Conservation (phyloP, 1,140 invertebrate genomes). For the Bombus waltoni region DNA sequence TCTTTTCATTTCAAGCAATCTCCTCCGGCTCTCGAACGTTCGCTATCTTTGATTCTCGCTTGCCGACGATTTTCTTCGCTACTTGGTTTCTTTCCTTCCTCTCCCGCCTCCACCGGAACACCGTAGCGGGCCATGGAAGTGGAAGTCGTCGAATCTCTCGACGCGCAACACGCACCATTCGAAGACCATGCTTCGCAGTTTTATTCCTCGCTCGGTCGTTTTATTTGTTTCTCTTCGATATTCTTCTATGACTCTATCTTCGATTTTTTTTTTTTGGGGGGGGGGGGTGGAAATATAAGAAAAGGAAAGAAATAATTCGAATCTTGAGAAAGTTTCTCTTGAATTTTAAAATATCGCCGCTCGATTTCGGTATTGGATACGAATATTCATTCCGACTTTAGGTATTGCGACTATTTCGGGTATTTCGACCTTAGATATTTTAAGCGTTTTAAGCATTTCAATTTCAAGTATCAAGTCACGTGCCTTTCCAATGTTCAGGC, state of each 20-base stretch:
- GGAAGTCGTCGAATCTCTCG: too few species aligned
- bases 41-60: neutral
- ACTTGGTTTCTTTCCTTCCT: neutral
- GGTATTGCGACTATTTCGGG: too few species aligned
- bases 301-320: too few species aligned
- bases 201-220: neutral
- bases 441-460: neutral
- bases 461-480: neutral
- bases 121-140: too few species aligned
- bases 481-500: neutral
- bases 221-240: neutral
- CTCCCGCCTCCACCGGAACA: too few species aligned
- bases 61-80: neutral
- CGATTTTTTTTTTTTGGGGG: too few species aligned
- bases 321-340: too few species aligned
- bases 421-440: too few species aligned
- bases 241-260: neutral
- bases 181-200: neutral
- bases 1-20: neutral
- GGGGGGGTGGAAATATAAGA: too few species aligned
- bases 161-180: neutral
- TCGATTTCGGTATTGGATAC: neutral
- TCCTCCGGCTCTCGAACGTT: neutral
- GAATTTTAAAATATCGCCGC: too few species aligned
- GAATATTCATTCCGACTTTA: neutral